phyloP scores from a whole-genome alignment of 2,113 vertebrate genomes.

The Microtus pennsylvanicus region DNA sequence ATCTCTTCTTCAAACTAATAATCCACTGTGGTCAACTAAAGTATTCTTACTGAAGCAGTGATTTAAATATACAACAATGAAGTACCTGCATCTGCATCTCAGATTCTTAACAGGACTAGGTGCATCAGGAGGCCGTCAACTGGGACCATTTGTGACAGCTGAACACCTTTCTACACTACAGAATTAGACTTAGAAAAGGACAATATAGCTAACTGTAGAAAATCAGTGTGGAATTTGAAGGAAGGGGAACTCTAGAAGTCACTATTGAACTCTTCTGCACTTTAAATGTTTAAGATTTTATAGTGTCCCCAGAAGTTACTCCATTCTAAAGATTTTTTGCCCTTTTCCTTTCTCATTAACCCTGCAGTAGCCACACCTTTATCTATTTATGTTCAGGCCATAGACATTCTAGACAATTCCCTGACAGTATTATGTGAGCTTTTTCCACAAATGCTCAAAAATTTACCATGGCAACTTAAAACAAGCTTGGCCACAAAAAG shows the following conservation, averaged over 20 bases:
- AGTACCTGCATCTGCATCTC: neutral
- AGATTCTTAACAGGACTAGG: neutral
- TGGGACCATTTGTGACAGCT: neutral
- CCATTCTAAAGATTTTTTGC: slow-evolving; percentile 41
- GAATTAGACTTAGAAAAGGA: neutral
- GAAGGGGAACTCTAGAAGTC: neutral
- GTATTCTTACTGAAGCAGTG: neutral
- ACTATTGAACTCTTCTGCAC: neutral
- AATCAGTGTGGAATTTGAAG: slow-evolving; percentile 42
- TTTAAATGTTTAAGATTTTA: neutral
- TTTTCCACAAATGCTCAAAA: slow-evolving; percentile 25
- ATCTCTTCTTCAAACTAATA: neutral
- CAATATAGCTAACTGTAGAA: neutral
- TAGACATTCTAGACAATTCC: neutral
- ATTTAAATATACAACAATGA: slow-evolving; percentile 53
- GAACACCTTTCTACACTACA: neutral
- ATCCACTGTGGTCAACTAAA: neutral
- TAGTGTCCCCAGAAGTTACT: neutral
- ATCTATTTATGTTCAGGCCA: slow-evolving; percentile 10
- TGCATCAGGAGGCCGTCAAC: neutral
- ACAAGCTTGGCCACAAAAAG: neutral
- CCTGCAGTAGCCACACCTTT: neutral
- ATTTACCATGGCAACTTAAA: slow-evolving; percentile 38
- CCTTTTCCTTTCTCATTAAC: slow-evolving; percentile 23
- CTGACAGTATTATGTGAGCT: neutral